phyloP scores from a whole-genome alignment of 2,888 invertebrate genomes.

The Phaedon cochleariae region DNA sequence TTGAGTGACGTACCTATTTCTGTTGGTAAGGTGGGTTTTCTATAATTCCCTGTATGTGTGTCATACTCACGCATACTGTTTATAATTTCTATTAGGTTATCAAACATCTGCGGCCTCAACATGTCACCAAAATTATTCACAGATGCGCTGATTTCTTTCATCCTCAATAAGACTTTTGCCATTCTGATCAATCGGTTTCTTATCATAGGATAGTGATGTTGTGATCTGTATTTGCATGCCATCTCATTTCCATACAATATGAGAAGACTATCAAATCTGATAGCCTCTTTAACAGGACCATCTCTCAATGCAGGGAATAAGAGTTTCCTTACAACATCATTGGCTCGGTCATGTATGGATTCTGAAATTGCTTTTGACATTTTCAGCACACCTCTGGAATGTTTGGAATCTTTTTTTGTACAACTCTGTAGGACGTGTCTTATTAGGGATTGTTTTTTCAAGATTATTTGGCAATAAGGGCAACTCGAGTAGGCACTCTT shows the following conservation, averaged over 20 bases:
- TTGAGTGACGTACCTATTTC: background rate
- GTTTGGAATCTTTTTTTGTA: background rate
- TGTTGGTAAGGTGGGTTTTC: background rate
- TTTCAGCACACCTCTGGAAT: background rate
- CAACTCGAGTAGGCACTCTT: background rate
- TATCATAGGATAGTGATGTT: conserved; percentile 1
- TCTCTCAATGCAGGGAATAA: background rate
- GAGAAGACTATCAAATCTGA: background rate
- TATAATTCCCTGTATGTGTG: background rate
- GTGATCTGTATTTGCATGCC: background rate
- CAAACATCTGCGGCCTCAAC: background rate
- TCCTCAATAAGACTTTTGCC: background rate
- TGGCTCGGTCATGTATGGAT: background rate
- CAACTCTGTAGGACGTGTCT: background rate
- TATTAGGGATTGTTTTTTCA: background rate
- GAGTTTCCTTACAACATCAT: background rate
- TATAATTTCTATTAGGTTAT: background rate
- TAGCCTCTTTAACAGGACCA: background rate
- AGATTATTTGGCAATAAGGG: background rate
- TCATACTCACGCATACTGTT: background rate
- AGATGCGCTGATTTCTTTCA: background rate
- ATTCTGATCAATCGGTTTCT: background rate
- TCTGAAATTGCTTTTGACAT: background rate
- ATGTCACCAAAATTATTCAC: background rate
- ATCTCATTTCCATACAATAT: conserved; percentile 4